phyloP scores from a whole-genome alignment of 2,888 invertebrate genomes.

The Eumacrocentrus americanus region DNA sequence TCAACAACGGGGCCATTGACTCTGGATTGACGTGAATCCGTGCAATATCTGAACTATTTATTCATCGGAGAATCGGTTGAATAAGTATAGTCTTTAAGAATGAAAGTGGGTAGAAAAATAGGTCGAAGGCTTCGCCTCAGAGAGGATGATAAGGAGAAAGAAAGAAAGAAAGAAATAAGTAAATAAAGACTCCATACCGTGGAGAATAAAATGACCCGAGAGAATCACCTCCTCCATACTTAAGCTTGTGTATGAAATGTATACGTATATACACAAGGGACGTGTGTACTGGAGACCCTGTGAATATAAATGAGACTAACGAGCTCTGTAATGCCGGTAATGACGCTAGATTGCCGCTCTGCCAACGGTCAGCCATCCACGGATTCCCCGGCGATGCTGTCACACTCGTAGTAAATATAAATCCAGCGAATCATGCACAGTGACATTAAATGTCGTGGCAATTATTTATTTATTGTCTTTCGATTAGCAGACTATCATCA shows the following conservation, averaged over 20 bases:
- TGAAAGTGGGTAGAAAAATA: constrained; percentile 18
- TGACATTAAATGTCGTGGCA: too few relatives aligned
- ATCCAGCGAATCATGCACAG: too few relatives aligned
- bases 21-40: background rate
- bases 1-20: constrained; percentile 24
- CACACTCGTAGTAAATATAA: too few relatives aligned
- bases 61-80: constrained; percentile 18
- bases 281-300: constrained; percentile 38
- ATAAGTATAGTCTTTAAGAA: constrained; percentile 12
- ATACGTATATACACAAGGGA: constrained; percentile 1
- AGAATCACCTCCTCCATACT: constrained; percentile 3
- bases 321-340: constrained; percentile 60
- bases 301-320: constrained; percentile 62
- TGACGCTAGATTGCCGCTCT: constrained; percentile 56
- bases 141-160: constrained; percentile 10
- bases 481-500: too few relatives aligned
- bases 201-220: background rate
- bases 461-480: too few relatives aligned
- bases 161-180: constrained; percentile 21
- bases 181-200: constrained; percentile 19
- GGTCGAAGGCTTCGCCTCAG: too few relatives aligned
- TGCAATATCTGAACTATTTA: constrained; percentile 1
- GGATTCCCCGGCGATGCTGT: constrained; percentile 18
- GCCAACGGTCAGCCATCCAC: constrained; percentile 23
- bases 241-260: background rate